These are phyloP conservation scores for Alloscopus bannaensis DNA, from an alignment of 2,888 invertebrate genomes.

Conservation along the genomic window DNA sequence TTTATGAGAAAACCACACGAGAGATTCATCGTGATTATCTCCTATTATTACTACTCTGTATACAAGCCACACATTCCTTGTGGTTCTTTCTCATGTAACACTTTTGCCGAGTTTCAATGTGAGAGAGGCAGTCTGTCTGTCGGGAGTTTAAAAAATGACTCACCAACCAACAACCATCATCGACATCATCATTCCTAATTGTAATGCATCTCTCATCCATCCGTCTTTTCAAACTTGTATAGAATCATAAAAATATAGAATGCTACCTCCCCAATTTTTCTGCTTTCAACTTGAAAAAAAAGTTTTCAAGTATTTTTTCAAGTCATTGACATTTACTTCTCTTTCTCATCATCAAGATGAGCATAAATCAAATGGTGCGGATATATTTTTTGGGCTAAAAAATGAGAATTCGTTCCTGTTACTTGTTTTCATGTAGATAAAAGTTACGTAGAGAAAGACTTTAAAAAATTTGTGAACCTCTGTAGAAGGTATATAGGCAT, in stretches of 20 bases:
- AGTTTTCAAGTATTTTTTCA: too few relatives aligned
- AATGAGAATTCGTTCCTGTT: too few relatives aligned
- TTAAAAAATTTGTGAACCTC: too few relatives aligned
- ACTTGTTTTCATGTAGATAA: too few relatives aligned
- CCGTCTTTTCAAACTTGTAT: constrained; percentile 7
- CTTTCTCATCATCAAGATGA: neutral
- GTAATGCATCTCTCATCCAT: constrained; percentile 15
- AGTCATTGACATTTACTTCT: constrained; percentile 57
- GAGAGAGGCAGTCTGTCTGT: constrained; percentile 11
- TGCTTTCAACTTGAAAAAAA: constrained; percentile 28
- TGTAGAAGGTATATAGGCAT: constrained; percentile 22
- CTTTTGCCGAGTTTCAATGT: constrained; percentile 17
- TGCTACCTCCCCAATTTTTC: constrained; percentile 8
- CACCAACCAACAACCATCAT: constrained; percentile 21
- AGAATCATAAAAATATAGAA: constrained; percentile 42
- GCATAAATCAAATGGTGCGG: neutral
- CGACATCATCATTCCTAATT: constrained; percentile 8
- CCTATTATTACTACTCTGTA: constrained; percentile 16
- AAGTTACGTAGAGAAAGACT: too few relatives aligned
- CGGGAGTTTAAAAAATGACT: constrained; percentile 32
- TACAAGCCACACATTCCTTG: constrained; percentile 16
- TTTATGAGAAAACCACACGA: constrained; percentile 40
- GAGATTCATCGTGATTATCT: constrained; percentile 31
- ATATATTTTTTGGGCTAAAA: neutral
- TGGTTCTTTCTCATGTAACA: constrained; percentile 16